Evolutionary conservation across 2,797 vertebrate species (phyloP).

Genomic region (Lates japonicus): DNA sequence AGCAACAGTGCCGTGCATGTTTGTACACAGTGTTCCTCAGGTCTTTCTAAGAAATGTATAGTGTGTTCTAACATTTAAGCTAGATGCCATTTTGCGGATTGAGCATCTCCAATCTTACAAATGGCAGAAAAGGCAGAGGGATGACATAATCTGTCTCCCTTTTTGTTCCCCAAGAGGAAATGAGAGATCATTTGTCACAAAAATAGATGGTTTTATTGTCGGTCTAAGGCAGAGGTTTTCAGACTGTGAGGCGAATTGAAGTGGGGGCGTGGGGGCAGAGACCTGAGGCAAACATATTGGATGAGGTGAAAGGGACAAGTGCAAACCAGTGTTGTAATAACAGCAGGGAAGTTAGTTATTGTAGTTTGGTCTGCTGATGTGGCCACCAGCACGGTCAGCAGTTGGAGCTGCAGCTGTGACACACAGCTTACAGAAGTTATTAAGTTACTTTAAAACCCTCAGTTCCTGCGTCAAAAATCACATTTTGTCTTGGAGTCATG

Average conservation of each 20-base stretch:
- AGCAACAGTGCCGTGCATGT: not conserved
- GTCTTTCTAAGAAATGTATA: slow-evolving; percentile 15
- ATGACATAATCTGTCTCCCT: slow-evolving; percentile 6
- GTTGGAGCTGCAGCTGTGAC: not conserved
- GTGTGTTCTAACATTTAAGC: not conserved
- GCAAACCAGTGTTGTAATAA: not conserved
- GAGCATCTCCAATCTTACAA: not conserved
- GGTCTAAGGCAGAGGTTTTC: not conserved
- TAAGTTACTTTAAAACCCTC: not conserved
- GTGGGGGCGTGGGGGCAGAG: not conserved
- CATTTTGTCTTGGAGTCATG: not conserved
- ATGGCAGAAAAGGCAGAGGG: not conserved
- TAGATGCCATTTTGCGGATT: not conserved
- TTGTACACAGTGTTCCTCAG: slow-evolving; percentile 7
- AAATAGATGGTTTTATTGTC: slow-evolving; percentile 6
- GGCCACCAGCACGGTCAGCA: not conserved
- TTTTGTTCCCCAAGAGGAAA: slow-evolving; percentile 15
- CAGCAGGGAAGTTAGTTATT: not conserved
- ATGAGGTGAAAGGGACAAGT: not conserved
- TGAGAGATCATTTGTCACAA: not conserved
- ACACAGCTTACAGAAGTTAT: not conserved
- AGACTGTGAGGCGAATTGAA: not conserved
- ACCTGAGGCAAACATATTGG: not conserved
- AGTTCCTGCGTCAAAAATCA: not conserved
- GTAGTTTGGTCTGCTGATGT: not conserved